phyloP scores from a whole-genome alignment of 2,113 vertebrate species.

The Narcine bancroftii region DNA sequence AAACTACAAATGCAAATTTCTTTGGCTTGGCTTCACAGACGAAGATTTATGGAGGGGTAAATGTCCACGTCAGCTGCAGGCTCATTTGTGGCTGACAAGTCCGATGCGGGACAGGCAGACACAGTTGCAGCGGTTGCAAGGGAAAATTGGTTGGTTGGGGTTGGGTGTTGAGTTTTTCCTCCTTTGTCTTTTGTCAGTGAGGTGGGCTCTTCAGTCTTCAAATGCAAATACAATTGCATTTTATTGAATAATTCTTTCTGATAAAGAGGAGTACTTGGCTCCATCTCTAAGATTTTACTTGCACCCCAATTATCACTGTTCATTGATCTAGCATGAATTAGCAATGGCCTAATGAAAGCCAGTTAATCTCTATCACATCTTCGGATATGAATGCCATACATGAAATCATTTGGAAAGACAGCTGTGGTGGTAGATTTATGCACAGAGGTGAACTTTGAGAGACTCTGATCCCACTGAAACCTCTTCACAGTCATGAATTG shows the following conservation, averaged over 20 bases:
- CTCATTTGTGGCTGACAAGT: too few species aligned
- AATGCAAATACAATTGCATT: neutral
- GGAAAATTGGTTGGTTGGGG: too few species aligned
- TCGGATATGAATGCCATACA: slow-evolving; percentile 30
- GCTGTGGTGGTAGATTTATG: neutral
- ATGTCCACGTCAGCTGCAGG: too few species aligned
- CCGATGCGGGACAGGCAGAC: too few species aligned
- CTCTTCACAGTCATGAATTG: neutral
- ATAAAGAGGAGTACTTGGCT: neutral
- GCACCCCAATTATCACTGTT: neutral
- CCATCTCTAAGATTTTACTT: too few species aligned
- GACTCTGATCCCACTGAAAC: neutral
- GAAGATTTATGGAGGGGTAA: too few species aligned
- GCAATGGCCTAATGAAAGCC: neutral
- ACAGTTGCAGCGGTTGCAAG: too few species aligned
- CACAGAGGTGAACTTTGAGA: neutral
- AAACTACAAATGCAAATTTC: neutral
- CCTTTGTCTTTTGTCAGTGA: too few species aligned
- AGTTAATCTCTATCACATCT: slow-evolving; percentile 4
- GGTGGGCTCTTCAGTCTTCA: too few species aligned
- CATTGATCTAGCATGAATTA: neutral
- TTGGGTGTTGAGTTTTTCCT: too few species aligned
- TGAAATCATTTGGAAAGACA: slow-evolving; percentile 19
- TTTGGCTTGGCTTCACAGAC: too few species aligned
- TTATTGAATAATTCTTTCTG: neutral